Conservation (phyloP, 2,888 invertebrate species). For the Acleris cristana region DNA sequence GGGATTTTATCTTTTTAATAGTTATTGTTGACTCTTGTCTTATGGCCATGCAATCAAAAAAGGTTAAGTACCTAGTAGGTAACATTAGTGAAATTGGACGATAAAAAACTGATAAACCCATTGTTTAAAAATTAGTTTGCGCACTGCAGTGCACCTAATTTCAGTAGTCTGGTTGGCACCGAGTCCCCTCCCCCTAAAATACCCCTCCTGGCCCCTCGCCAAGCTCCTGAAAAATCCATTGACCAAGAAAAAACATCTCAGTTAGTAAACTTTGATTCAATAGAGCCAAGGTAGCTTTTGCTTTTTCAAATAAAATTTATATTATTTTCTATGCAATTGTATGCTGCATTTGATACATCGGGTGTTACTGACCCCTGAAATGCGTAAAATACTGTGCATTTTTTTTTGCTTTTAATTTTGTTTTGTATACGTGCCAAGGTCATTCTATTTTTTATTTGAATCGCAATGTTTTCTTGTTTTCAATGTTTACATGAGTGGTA, state of each 20-base stretch:
- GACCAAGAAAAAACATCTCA: conserved; percentile 15
- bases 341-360: conserved; percentile 12
- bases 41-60: too few species aligned
- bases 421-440: conserved; percentile 22
- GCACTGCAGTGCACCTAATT: conserved; percentile 5
- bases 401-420: conserved; percentile 1
- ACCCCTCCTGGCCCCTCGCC: conserved; percentile 23
- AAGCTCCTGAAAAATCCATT: conserved; percentile 28
- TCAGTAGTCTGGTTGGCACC: conserved; percentile 19
- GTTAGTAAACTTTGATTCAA: conserved; percentile 1
- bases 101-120: too few species aligned
- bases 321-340: conserved; percentile 14
- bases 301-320: not conserved
- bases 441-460: conserved; percentile 5
- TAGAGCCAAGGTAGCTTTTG: conserved; percentile 1
- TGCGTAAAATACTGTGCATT: conserved; percentile 4
- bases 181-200: not conserved
- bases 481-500: not conserved
- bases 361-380: conserved; percentile 20
- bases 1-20: too few species aligned
- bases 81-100: too few species aligned
- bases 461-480: not conserved
- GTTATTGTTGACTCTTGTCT: too few species aligned
- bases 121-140: not conserved
- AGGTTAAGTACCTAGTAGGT: too few species aligned